Evolutionary conservation across 1,140 invertebrate genomes (phyloP).

Genomic region (Pissodes strobi): DNA sequence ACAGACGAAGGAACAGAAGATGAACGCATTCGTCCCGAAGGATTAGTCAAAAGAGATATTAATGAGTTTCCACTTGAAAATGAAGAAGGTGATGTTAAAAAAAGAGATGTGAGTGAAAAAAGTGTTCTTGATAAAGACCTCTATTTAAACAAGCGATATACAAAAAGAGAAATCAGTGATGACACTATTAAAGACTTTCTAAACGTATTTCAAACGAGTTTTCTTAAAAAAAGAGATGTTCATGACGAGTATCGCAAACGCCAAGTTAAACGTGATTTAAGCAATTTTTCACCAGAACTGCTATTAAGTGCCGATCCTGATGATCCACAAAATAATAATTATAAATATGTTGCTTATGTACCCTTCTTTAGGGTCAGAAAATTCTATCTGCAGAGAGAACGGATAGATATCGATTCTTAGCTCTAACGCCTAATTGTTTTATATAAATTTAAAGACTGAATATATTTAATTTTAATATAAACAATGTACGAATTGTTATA

Average conservation of each 20-base stretch:
- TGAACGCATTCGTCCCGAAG: no score
- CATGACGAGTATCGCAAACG: not conserved
- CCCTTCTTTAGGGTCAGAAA: conserved; percentile 32
- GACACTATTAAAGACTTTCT: not conserved
- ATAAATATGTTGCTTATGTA: conserved; percentile 24
- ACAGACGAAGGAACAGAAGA: no score
- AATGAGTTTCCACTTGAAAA: no score
- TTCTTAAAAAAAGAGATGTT: conserved; percentile 11
- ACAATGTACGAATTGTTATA: no score
- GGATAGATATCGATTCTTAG: not conserved
- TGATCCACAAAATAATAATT: conserved; percentile 23
- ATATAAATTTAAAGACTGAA: no score
- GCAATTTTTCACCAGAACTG: conserved; percentile 2
- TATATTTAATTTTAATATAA: no score
- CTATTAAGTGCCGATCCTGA: conserved; percentile 9
- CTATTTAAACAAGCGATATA: not conserved
- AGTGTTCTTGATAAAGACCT: no score
- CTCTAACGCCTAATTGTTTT: no score
- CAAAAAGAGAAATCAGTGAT: not conserved
- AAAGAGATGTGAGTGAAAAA: no score
- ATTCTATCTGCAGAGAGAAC: conserved; percentile 21
- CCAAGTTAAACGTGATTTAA: conserved; percentile 10
- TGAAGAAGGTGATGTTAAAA: no score
- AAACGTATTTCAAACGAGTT: conserved; percentile 4
- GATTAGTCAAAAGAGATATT: conserved; percentile 10